Evolutionary conservation across 2,888 invertebrate species (phyloP).

Genomic region (Scaptomyza flava): DNA sequence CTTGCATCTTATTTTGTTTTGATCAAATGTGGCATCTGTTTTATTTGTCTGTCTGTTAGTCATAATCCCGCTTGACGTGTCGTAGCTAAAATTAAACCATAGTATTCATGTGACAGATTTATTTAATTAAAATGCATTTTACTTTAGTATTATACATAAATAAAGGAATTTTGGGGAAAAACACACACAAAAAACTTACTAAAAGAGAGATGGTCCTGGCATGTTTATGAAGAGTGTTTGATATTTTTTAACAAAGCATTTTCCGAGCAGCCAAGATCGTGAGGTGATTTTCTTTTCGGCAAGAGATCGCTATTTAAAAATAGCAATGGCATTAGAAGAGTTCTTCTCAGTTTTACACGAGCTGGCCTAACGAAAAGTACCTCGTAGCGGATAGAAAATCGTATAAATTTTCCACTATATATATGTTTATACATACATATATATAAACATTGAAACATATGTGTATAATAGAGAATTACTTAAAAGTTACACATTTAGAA

Average conservation of each 20-base stretch:
- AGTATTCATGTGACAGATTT: slow-evolving; percentile 54
- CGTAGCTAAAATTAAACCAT: slow-evolving; percentile 63
- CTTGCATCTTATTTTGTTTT: slow-evolving; percentile 53
- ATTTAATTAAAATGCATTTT: slow-evolving; percentile 67
- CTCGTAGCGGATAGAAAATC: slow-evolving; percentile 56
- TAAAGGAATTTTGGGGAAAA: slow-evolving; percentile 45
- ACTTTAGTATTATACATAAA: slow-evolving; percentile 25
- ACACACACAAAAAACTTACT: not conserved
- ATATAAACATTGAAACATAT: slow-evolving; percentile 38
- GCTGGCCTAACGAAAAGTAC: slow-evolving; percentile 80
- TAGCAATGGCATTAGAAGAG: slow-evolving; percentile 68
- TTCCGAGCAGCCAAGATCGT: slow-evolving; percentile 22
- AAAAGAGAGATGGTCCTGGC: slow-evolving; percentile 26
- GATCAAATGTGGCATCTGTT: slow-evolving; percentile 57
- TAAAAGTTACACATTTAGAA: slow-evolving; percentile 4
- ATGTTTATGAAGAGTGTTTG: slow-evolving; percentile 6
- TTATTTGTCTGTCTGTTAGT: slow-evolving; percentile 57
- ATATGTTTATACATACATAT: slow-evolving; percentile 26
- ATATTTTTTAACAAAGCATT: slow-evolving; percentile 23
- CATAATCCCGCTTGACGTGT: slow-evolving; percentile 69
- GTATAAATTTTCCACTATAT: slow-evolving; percentile 43
- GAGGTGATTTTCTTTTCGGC: slow-evolving; percentile 9
- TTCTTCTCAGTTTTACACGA: slow-evolving; percentile 82
- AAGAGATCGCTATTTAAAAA: slow-evolving; percentile 74
- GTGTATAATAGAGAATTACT: slow-evolving; percentile 43